Evolutionary conservation across 2,888 invertebrate species (phyloP), one percentile per base, ranked within the genome.

Genomic region (Colletes collaris): DNA sequence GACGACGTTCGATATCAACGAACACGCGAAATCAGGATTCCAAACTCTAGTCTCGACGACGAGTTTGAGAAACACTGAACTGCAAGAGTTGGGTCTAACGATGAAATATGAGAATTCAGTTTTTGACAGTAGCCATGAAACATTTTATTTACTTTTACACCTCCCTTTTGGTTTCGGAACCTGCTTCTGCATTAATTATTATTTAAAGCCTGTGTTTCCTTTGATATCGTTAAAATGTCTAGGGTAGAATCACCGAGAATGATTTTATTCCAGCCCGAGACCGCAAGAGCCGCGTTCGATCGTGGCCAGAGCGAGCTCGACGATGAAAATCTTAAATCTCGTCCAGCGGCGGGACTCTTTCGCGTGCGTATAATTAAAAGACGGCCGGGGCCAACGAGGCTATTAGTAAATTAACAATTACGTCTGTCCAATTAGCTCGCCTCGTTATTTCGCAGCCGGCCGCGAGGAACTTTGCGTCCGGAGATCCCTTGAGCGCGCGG

Each of bases 371-470:
- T 76, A 81, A 85, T 82, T 82, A 76, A 81, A 76, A 80, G 76
- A 59, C 59, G 49, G 13, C 62, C 46, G 52, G 44, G 53, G 40
- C 70, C 60, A 65, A 69, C 60, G 44, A 65, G 53, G 55, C 74
- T 76, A 81, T 83, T 85, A 81, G 76, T 83, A 79, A 85, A 85
- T 85, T 85, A 85, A 85, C 78, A 79, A 82, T 85, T 81, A 76
- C 78, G 74, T 60, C 72, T 62, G 71, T 76, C 71, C 76, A 80
- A 85, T 85, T 84, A 82, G 77, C 63, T 64, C 7, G 62, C 37
- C 52, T 56, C 49, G 72, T 76, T 64, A 71, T 74, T 66, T 67
- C 78, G 46, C 64, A 62, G 75, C 56, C 69, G 58, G 44, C 13
- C 58, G 49, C 27, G 0, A 7, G 27, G 8, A 27, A 72, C 40